phyloP scores from a whole-genome alignment of 2,888 invertebrate genomes.

The Eupithecia subumbrata region DNA sequence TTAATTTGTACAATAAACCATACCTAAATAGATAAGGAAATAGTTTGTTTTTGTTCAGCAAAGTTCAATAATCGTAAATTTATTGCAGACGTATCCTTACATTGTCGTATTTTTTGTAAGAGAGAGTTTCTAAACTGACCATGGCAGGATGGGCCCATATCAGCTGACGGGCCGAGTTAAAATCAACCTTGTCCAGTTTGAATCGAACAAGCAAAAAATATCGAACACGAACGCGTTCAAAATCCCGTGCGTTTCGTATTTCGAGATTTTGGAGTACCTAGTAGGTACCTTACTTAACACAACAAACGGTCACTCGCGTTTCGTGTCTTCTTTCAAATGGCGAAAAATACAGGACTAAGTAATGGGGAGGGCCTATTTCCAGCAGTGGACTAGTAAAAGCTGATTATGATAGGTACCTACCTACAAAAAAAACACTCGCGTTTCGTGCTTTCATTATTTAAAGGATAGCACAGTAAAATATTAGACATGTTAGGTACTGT shows the following conservation, averaged over 20 bases:
- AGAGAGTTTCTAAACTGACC: constrained; percentile 1
- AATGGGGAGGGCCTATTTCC: background rate
- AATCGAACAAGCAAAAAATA: background rate
- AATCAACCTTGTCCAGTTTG: background rate
- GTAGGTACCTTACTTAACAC: too few relatives aligned
- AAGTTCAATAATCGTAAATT: constrained; percentile 22
- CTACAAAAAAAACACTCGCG: background rate
- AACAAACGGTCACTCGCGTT: background rate
- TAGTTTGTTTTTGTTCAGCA: constrained; percentile 21
- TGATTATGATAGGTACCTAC: background rate
- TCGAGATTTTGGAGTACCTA: background rate
- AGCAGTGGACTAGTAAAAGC: background rate
- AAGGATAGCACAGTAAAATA: too few relatives aligned
- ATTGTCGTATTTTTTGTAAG: background rate
- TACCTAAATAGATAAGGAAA: constrained; percentile 15
- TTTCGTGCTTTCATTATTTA: background rate
- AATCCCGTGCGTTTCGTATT: background rate
- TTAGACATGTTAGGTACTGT: background rate
- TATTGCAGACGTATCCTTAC: constrained; percentile 5
- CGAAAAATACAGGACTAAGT: background rate
- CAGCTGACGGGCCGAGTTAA: background rate
- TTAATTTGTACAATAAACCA: constrained; percentile 21
- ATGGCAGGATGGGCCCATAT: background rate
- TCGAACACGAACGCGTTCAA: background rate
- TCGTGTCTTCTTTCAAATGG: background rate